phyloP scores from a whole-genome alignment of 2,797 vertebrate genomes.

The Buceros bicornis region DNA sequence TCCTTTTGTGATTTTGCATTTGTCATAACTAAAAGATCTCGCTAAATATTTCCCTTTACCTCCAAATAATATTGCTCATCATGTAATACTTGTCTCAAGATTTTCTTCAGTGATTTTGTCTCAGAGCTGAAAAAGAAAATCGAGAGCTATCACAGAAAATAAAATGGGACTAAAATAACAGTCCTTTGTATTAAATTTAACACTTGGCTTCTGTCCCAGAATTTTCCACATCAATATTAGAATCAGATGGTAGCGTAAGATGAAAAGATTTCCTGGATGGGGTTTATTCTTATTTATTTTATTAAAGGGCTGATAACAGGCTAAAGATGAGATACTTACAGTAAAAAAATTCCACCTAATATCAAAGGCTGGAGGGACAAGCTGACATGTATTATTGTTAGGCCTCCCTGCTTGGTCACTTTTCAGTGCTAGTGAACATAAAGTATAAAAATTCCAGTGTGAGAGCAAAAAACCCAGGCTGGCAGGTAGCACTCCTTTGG shows the following conservation, averaged over 20 bases:
- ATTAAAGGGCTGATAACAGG: conserved; percentile 59
- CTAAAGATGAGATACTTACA: conserved; percentile 36
- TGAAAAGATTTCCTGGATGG: conserved; percentile 67
- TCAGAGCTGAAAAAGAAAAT: conserved; percentile 21
- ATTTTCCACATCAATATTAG: conserved; percentile 40
- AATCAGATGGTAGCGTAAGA: conserved; percentile 50
- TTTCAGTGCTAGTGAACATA: neutral
- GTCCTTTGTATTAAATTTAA: conserved; percentile 59
- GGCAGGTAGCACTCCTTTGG: neutral
- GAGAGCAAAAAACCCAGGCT: neutral
- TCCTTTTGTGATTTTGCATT: conserved; percentile 18
- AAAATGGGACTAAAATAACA: conserved; percentile 55
- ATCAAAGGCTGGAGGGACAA: conserved; percentile 37
- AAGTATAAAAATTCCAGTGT: neutral
- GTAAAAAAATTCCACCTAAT: conserved; percentile 20
- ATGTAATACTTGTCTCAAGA: neutral
- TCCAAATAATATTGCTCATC: neutral
- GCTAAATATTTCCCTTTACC: neutral
- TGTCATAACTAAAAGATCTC: conserved; percentile 4
- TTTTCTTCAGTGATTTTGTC: conserved; percentile 11
- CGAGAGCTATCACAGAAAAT: conserved; percentile 32
- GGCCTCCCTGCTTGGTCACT: conserved; percentile 1
- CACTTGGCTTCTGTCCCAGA: conserved; percentile 61
- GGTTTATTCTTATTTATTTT: conserved; percentile 50
- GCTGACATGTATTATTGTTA: conserved; percentile 21